phyloP scores from a whole-genome alignment of 35 echinoderm and acorn worm genomes.

The Hemicentrotus pulcherrimus region DNA sequence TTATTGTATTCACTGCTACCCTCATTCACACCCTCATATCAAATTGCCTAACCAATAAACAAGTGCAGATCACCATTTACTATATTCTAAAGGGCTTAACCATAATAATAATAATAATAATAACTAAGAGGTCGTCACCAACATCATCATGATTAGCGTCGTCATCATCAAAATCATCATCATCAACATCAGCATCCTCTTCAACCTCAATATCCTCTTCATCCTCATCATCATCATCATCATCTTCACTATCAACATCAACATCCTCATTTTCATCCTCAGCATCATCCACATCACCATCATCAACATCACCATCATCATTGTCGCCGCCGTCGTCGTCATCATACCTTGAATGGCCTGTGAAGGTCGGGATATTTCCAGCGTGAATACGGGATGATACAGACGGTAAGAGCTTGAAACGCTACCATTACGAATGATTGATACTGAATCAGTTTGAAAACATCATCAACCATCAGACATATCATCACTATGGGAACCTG shows the following conservation, averaged over 20 bases:
- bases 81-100: too few species aligned
- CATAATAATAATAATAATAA: too few species aligned
- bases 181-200: too few species aligned
- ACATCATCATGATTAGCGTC: too few species aligned
- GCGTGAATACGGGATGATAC: conserved; percentile 79
- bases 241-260: neutral
- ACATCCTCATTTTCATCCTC: neutral
- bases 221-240: too few species aligned
- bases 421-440: conserved; percentile 81
- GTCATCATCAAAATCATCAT: too few species aligned
- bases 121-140: too few species aligned
- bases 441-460: conserved; percentile 84
- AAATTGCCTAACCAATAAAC: too few species aligned
- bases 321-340: neutral
- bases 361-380: conserved; percentile 82
- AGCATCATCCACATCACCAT: neutral
- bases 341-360: conserved; percentile 85
- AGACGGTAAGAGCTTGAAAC: conserved; percentile 70
- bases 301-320: neutral
- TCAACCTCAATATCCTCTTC: too few species aligned
- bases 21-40: too few species aligned
- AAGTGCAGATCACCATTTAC: too few species aligned
- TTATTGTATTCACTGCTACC: too few species aligned
- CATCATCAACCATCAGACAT: conserved; percentile 59
- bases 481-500: conserved; percentile 23